Evolutionary conservation across 2,888 invertebrate species (phyloP).

Genomic region (Eristalis pertinax): DNA sequence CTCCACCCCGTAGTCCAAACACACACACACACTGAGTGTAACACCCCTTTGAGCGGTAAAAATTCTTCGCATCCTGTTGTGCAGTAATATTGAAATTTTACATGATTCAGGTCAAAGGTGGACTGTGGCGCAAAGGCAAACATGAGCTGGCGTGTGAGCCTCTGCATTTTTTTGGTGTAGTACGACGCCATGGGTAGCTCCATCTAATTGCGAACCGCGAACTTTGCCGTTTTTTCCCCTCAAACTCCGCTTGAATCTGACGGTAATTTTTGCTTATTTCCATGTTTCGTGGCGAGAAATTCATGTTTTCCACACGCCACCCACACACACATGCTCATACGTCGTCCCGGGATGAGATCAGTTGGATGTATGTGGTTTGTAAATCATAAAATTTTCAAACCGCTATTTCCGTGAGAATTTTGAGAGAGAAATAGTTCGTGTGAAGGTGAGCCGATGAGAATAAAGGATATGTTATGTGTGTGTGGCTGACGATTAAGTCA

Average conservation of each 20-base stretch:
- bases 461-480: conserved; percentile 12
- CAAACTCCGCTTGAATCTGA: conserved; percentile 15
- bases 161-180: conserved; percentile 2
- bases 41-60: conserved; percentile 59
- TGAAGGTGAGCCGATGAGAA: neutral
- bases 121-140: conserved; percentile 60
- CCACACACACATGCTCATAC: conserved; percentile 1
- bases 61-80: conserved; percentile 64
- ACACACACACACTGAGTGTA: neutral
- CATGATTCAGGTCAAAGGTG: conserved; percentile 65
- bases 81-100: conserved; percentile 66
- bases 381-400: conserved; percentile 61
- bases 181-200: neutral
- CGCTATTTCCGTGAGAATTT: conserved; percentile 56
- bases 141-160: conserved; percentile 24
- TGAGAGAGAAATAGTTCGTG: conserved; percentile 39
- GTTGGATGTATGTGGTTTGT: conserved; percentile 18
- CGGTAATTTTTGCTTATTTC: conserved; percentile 48
- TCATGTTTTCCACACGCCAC: conserved; percentile 33
- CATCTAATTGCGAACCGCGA: conserved; percentile 39
- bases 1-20: neutral
- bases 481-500: conserved; percentile 49
- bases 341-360: conserved; percentile 4
- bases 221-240: neutral
- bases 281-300: conserved; percentile 48